Conservation (phyloP, 1,140 invertebrate species). For the Dolichoris vasculosae region DNA sequence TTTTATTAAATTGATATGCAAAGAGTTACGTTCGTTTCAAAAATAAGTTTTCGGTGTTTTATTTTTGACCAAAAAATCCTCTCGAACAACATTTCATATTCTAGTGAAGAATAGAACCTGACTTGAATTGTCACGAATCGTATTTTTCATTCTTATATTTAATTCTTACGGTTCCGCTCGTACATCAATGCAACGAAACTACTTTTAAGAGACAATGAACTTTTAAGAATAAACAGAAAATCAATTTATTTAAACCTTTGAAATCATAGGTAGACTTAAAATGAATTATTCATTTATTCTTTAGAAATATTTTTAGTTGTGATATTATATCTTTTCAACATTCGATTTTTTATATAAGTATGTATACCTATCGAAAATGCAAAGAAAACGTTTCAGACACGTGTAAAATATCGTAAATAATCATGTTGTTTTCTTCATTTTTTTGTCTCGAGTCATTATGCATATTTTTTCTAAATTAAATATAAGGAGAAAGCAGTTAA, state of each 20-base stretch:
- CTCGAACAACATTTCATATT: background rate
- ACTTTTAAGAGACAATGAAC: too few relatives aligned
- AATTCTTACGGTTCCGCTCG: too few relatives aligned
- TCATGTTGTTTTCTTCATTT: too few relatives aligned
- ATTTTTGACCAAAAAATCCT: background rate
- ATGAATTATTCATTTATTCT: slow-evolving; percentile 12
- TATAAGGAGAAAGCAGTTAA: background rate
- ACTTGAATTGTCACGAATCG: too few relatives aligned
- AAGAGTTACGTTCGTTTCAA: too few relatives aligned
- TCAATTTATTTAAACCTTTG: slow-evolving; percentile 1
- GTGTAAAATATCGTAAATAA: too few relatives aligned
- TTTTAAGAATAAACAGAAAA: background rate
- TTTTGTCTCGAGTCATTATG: too few relatives aligned
- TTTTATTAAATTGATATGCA: too few relatives aligned
- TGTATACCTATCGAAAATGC: background rate
- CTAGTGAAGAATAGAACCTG: background rate
- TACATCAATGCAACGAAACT: too few relatives aligned
- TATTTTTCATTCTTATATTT: too few relatives aligned
- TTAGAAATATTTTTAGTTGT: background rate
- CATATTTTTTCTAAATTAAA: too few relatives aligned
- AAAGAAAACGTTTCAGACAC: background rate
- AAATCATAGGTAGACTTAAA: background rate
- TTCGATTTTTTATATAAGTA: background rate
- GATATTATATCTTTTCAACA: background rate
- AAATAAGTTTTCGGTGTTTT: too few relatives aligned